A percentile compares a stretch with the other conserved stretches of the same genome.
phyloP scores from a whole-genome alignment of 2,113 vertebrate species.

The Saguinus imperator region DNA sequence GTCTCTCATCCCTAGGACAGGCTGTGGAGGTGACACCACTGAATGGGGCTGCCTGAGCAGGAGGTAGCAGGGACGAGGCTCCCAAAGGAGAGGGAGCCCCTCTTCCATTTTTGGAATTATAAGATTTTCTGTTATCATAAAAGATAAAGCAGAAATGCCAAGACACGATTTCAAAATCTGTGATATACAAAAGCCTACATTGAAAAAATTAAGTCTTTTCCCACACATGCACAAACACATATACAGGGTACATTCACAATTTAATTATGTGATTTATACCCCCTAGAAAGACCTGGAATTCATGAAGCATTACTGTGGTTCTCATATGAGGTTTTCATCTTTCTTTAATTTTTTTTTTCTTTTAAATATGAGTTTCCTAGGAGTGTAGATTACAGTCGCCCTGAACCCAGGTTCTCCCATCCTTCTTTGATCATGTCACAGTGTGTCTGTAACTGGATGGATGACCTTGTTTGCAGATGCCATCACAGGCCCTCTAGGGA shows the following conservation, averaged over 20 bases:
- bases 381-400: no score
- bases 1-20: neutral
- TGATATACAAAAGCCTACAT: neutral
- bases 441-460: neutral
- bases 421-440: neutral
- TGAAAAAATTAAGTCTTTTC: neutral
- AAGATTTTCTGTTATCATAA: neutral
- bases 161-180: neutral
- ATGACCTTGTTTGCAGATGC: neutral
- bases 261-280: neutral
- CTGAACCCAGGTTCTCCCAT: neutral
- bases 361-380: no score
- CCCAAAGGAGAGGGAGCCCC: neutral
- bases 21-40: neutral
- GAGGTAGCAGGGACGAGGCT: neutral
- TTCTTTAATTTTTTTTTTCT: neutral
- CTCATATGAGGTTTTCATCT: neutral
- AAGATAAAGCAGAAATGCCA: neutral
- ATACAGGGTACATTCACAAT: neutral
- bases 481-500: neutral
- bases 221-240: neutral
- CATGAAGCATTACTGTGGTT: neutral
- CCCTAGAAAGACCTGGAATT: neutral
- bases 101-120: neutral
- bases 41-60: neutral